Percentiles rank a stretch among this genome's conserved stretches.
Conservation (phyloP, 2,113 vertebrate genomes). For the Antidorcas marsupialis region DNA sequence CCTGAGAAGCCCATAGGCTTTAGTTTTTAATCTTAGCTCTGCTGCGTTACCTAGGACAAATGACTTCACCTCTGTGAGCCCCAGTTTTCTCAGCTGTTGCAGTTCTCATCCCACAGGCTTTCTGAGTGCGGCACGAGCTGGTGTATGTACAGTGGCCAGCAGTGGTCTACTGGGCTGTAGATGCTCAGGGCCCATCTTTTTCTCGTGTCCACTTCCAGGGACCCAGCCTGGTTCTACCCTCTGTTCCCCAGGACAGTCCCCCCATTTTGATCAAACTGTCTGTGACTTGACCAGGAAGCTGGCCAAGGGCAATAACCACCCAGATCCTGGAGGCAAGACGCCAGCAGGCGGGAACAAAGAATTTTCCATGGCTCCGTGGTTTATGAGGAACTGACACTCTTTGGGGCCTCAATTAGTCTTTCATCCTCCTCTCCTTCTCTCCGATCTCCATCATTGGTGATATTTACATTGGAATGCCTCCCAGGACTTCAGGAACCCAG, state of each 20-base stretch:
- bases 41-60: neutral
- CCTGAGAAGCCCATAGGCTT: neutral
- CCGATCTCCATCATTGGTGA: constrained; percentile 41
- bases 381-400: constrained; percentile 57
- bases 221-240: neutral
- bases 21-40: neutral
- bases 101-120: neutral
- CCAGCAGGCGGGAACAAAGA: constrained; percentile 61
- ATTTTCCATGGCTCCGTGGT: constrained; percentile 54
- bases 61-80: neutral
- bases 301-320: constrained; percentile 63
- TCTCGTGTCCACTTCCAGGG: neutral
- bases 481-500: constrained; percentile 52
- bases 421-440: constrained; percentile 52
- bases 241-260: neutral
- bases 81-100: neutral
- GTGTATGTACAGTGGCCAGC: neutral
- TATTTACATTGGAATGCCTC: constrained; percentile 65
- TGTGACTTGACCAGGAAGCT: constrained; percentile 63
- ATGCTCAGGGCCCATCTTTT: neutral
- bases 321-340: constrained; percentile 72
- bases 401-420: constrained; percentile 34
- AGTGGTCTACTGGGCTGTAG: neutral
- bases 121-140: accelerated
- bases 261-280: constrained; percentile 1